A percentile compares a stretch with the other conserved stretches of the same genome.
Conservation (phyloP, 2,113 vertebrate species). For the Thryonomys swinderianus region DNA sequence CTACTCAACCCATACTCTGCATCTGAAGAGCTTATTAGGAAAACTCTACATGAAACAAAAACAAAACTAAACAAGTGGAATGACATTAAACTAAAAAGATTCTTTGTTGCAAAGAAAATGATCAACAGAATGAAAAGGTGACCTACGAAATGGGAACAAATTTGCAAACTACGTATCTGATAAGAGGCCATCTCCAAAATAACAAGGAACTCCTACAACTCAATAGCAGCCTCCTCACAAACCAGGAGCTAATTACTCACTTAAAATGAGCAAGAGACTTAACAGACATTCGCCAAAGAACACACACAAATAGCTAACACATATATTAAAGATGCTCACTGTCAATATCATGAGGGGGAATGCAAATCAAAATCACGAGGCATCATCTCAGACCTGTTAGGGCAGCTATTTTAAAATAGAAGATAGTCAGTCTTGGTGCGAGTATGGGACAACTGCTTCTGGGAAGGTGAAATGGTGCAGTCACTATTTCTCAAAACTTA, state of each 20-base stretch:
- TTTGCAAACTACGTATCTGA: not conserved
- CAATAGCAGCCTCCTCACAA: not conserved
- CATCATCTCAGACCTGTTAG: not conserved
- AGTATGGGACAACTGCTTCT: no score
- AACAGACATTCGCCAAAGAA: not conserved
- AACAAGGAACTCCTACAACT: not conserved
- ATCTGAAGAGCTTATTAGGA: constrained; percentile 24
- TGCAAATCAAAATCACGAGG: not conserved
- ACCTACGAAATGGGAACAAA: not conserved
- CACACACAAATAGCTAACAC: not conserved
- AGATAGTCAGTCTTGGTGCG: not conserved
- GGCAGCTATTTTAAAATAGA: not conserved
- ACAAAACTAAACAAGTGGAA: not conserved
- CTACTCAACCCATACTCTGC: not conserved
- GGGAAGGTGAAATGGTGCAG: not conserved
- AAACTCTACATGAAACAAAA: not conserved
- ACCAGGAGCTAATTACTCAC: not conserved
- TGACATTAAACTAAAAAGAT: not conserved
- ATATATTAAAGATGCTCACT: not conserved
- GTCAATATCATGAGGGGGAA: not conserved
- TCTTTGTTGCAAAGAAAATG: not conserved
- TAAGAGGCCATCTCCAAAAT: not conserved
- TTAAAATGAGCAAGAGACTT: not conserved
- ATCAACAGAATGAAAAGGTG: not conserved
- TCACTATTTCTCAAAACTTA: not conserved